Evolutionary conservation across 2,888 invertebrate species (phyloP), one percentile per base, ranked within the genome.

Genomic region (Ischnus inquisitorius): DNA sequence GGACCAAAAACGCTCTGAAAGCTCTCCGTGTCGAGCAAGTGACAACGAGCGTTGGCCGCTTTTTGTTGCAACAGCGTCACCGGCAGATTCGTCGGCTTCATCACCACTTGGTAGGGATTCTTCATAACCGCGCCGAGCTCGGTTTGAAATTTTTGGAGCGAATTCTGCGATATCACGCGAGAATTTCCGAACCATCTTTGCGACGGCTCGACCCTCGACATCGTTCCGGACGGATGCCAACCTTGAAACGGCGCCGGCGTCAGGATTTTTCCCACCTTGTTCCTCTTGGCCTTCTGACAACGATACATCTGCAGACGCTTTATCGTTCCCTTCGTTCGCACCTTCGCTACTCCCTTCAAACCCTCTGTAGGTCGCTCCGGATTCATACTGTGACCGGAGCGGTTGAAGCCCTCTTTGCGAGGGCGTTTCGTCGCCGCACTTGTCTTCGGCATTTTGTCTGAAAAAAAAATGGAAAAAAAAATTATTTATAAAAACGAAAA

Each of bases 131-230:
- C 97, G 19, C 98, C 98, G 92, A 99, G 96, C 94, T 99, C 99
- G 57, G 97, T 97, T 94, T 99, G 97, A 91, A 98, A 98, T 91
- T 97, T 97, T 93, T 98, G 98, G 41, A 98, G 92, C 0, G 97
- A 97, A 90, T 95, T 96, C 94, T 99, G 99, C 0, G 98, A 97
- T 88, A 99, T 98, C 0, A 99, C 99, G 85, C 99, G 95, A 0
- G 99, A 99, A 93, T 99, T 99, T 16, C 99, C 99, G 94, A 99
- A 99, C 99, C 99, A 99, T 93, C 97, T 98, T 90, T 98, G 98
- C 88, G 98, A 99, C 1, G 99, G 99, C 94, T 99, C 99, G 0
- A 99, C 98, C 82, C 99, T 95, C 41, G 99, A 98, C 92, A 97
- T 96, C 0, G 98, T 97, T 28, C 99, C 99, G 43, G 98, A 96